These are phyloP conservation scores for Rhabdomys dilectus DNA, from an alignment of 2,113 vertebrate species.

Conservation along the genomic window DNA sequence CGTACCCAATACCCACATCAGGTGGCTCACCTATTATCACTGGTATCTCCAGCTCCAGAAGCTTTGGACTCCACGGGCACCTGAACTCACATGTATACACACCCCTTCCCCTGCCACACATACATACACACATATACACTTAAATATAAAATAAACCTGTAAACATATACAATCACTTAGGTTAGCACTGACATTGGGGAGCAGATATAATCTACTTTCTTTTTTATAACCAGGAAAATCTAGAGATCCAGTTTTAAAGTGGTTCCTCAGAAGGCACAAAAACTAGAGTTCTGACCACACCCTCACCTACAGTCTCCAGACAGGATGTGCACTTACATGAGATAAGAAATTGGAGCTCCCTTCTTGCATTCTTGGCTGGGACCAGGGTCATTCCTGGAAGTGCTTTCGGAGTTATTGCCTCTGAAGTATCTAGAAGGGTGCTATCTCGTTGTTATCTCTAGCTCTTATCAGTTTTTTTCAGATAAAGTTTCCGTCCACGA, in stretches of 20 bases:
- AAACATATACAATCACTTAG: neutral
- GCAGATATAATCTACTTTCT: neutral
- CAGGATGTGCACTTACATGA: neutral
- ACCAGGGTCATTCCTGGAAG: neutral
- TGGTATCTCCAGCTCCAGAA: neutral
- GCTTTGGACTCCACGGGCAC: neutral
- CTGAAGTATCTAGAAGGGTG: neutral
- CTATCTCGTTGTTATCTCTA: neutral
- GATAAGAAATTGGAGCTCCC: neutral
- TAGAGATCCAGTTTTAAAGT: neutral
- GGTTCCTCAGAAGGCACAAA: neutral
- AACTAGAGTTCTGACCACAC: neutral
- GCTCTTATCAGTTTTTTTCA: neutral
- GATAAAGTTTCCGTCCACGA: neutral
- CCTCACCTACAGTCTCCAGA: neutral
- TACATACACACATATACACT: neutral
- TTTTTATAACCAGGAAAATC: neutral
- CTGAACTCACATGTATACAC: neutral
- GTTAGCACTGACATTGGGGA: neutral
- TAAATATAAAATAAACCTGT: neutral
- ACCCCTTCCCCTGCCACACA: neutral
- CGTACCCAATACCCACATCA: neutral
- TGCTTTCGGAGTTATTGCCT: neutral
- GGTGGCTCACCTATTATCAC: neutral
- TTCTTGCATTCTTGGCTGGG: neutral